Evolutionary conservation across 2,113 vertebrate species (phyloP).

Genomic region (Nettapus auritus): DNA sequence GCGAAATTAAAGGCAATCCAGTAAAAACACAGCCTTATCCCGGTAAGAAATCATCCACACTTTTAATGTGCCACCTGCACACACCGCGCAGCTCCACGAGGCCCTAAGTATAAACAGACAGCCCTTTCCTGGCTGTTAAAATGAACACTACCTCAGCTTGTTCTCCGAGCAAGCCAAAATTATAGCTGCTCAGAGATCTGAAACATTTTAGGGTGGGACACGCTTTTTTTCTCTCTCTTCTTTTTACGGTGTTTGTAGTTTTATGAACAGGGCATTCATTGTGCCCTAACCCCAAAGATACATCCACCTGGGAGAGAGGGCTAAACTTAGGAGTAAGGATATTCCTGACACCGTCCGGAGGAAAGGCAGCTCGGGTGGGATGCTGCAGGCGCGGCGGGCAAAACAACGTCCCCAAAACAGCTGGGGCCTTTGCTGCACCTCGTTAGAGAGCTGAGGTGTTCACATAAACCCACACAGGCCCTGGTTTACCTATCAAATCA

Average conservation of each 20-base stretch:
- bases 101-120: slow-evolving; percentile 67
- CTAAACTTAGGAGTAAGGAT: slow-evolving; percentile 69
- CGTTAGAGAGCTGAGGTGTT: background rate
- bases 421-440: background rate
- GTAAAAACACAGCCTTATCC: slow-evolving; percentile 65
- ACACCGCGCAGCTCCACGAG: slow-evolving; percentile 19
- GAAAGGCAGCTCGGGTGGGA: slow-evolving; percentile 9
- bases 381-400: background rate
- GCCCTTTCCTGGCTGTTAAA: slow-evolving; percentile 68
- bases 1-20: slow-evolving; percentile 6
- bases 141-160: slow-evolving; percentile 75
- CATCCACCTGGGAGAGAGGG: slow-evolving; percentile 33
- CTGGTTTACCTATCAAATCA: background rate
- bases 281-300: slow-evolving; percentile 42
- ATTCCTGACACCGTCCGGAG: background rate
- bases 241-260: slow-evolving; percentile 15
- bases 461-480: background rate
- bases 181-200: slow-evolving; percentile 46
- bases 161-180: slow-evolving; percentile 59
- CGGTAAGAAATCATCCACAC: slow-evolving; percentile 9
- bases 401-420: background rate
- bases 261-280: slow-evolving; percentile 73
- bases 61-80: slow-evolving; percentile 74
- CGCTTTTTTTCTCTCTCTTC: background rate
- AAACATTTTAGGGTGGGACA: slow-evolving; percentile 49